These are phyloP conservation scores for Yponomeuta evonymella DNA, from an alignment of 2,888 invertebrate genomes.

Conservation along the genomic window DNA sequence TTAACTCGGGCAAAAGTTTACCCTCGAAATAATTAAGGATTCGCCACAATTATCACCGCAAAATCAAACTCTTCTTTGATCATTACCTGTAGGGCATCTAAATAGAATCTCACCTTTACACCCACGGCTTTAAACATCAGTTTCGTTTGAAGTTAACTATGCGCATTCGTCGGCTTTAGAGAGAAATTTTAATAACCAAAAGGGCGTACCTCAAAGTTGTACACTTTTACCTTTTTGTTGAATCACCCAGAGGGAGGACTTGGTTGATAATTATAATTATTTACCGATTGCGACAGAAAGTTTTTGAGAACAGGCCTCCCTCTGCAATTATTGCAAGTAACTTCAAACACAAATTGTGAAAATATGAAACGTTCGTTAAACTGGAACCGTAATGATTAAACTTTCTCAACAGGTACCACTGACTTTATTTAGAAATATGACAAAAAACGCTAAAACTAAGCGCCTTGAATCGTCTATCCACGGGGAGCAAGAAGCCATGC, in stretches of 20 bases:
- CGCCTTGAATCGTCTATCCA: too few species aligned
- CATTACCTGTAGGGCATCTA: slow-evolving; percentile 46
- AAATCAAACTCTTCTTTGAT: slow-evolving; percentile 74
- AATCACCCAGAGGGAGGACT: slow-evolving; percentile 56
- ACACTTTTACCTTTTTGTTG: slow-evolving; percentile 66
- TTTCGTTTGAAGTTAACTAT: slow-evolving; percentile 27
- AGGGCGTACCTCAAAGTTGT: slow-evolving; percentile 62
- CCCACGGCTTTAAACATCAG: slow-evolving; percentile 34
- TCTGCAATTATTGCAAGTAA: slow-evolving; percentile 51
- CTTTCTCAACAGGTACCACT: too few species aligned
- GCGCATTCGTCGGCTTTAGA: slow-evolving; percentile 43
- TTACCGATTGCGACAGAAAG: slow-evolving; percentile 68
- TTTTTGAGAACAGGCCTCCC: slow-evolving; percentile 45
- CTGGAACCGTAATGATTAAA: too few species aligned
- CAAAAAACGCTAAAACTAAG: too few species aligned
- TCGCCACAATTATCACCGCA: slow-evolving; percentile 74
- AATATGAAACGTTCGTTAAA: background rate
- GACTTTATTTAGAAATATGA: too few species aligned
- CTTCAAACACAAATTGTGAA: slow-evolving; percentile 15
- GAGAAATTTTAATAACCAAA: slow-evolving; percentile 68
- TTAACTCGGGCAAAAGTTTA: slow-evolving; percentile 73
- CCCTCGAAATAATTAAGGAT: slow-evolving; percentile 76
- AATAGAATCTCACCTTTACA: slow-evolving; percentile 43
- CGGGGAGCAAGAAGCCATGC: too few species aligned
- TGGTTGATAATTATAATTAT: slow-evolving; percentile 72